Percentiles rank a stretch among this genome's conserved stretches.
Evolutionary conservation across 2,888 invertebrate genomes (phyloP).

Genomic region (Phrixothrix hirtus): DNA sequence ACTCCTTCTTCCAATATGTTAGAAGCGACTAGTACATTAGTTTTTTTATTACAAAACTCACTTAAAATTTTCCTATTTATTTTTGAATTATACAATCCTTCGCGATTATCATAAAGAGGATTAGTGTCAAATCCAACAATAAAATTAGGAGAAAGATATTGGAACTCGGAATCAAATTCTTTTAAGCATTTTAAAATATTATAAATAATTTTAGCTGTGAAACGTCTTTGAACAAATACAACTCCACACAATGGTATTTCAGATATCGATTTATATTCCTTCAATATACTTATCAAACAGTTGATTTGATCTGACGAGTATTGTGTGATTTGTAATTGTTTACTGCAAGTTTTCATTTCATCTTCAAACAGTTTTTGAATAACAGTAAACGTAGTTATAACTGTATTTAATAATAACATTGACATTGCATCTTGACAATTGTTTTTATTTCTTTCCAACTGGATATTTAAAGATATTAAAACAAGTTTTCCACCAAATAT

Average conservation of each 20-base stretch:
- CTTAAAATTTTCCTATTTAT: constrained; percentile 60
- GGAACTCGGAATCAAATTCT: constrained; percentile 57
- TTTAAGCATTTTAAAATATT: constrained; percentile 65
- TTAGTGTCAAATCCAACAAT: constrained; percentile 69
- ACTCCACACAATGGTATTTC: constrained; percentile 66
- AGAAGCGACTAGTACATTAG: constrained; percentile 73
- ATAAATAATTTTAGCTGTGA: constrained; percentile 75
- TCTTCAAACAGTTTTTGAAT: constrained; percentile 60
- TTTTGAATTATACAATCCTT: constrained; percentile 56
- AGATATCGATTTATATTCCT: constrained; percentile 58
- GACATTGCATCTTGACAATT: constrained; percentile 53
- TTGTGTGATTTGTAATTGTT: constrained; percentile 58
- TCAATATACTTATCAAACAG: constrained; percentile 65
- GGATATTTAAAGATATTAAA: constrained; percentile 63
- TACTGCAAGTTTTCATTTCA: constrained; percentile 55
- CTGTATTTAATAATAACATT: constrained; percentile 43
- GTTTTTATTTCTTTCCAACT: constrained; percentile 67
- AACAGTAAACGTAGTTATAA: constrained; percentile 54
- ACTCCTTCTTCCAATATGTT: constrained; percentile 91
- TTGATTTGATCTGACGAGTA: constrained; percentile 69
- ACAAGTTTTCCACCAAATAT: constrained; percentile 65
- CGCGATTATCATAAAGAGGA: constrained; percentile 62
- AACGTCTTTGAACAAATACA: constrained; percentile 73
- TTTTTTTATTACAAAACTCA: constrained; percentile 62
- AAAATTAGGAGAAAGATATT: constrained; percentile 69